Evolutionary conservation across 1,140 invertebrate genomes (phyloP).

Genomic region (Aphidius gifuensis): DNA sequence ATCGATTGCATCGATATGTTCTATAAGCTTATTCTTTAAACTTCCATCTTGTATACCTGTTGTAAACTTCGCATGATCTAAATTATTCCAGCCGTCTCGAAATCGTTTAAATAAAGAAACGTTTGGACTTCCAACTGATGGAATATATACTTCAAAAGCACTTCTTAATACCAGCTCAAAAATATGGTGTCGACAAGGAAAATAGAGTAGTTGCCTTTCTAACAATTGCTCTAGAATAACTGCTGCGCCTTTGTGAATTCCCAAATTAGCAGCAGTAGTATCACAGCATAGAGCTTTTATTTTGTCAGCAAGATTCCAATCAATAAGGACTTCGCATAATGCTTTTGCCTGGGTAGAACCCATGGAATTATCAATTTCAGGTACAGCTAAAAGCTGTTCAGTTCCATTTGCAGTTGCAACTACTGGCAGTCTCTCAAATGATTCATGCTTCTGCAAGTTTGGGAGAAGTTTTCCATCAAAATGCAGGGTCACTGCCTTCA

Average conservation of each 20-base stretch:
- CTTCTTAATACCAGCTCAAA: slow-evolving; percentile 30
- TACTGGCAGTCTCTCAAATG: slow-evolving; percentile 20
- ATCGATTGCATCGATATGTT: no score
- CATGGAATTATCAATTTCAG: slow-evolving; percentile 11
- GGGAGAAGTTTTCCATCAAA: slow-evolving; percentile 28
- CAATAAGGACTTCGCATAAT: slow-evolving; percentile 13
- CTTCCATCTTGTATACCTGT: background rate
- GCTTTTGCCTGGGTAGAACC: slow-evolving; percentile 18
- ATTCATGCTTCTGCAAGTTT: slow-evolving; percentile 9
- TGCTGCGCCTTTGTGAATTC: slow-evolving; percentile 28
- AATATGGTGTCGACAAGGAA: slow-evolving; percentile 36
- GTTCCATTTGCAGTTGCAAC: slow-evolving; percentile 5
- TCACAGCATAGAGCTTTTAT: background rate
- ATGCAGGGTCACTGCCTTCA: slow-evolving; percentile 17
- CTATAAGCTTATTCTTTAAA: no score
- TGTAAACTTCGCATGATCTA: background rate
- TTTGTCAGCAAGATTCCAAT: slow-evolving; percentile 4
- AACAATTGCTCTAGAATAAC: slow-evolving; percentile 30
- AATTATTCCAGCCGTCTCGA: no score
- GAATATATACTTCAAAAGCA: slow-evolving; percentile 25
- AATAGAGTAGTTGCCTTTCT: slow-evolving; percentile 30
- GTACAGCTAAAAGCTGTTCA: slow-evolving; percentile 26
- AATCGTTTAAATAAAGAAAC: no score
- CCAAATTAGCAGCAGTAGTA: background rate
- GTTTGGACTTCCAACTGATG: slow-evolving; percentile 8